Percentiles rank a stretch among this genome's conserved stretches.
These are phyloP conservation scores for Bujurquina vittata DNA, from an alignment of 2,113 vertebrate species.

Conservation along the genomic window DNA sequence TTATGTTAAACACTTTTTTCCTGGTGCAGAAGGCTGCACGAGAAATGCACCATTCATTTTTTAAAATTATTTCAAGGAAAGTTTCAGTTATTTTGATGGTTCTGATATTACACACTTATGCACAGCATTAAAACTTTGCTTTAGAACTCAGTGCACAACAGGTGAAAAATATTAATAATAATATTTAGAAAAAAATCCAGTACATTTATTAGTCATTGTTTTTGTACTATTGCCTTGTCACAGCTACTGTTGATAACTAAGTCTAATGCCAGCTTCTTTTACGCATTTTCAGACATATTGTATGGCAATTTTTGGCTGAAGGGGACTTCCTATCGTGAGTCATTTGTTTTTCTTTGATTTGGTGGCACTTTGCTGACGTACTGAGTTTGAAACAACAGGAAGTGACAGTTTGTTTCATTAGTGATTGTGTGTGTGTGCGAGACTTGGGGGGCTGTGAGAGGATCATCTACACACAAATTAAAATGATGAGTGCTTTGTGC, in stretches of 20 bases:
- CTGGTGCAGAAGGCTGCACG: too few relatives aligned
- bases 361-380: not conserved
- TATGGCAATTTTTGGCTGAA: not conserved
- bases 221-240: not conserved
- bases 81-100: not conserved
- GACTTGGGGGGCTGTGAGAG: not conserved
- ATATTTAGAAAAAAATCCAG: not conserved
- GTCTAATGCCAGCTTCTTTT: not conserved
- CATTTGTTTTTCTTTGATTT: conserved; percentile 9
- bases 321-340: not conserved
- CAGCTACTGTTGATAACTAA: not conserved
- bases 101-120: not conserved
- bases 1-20: too few relatives aligned
- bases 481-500: not conserved
- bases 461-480: not conserved
- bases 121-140: conserved; percentile 18
- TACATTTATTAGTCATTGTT: not conserved
- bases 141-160: not conserved
- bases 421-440: not conserved
- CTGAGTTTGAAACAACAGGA: not conserved
- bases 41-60: too few relatives aligned
- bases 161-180: not conserved
- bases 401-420: conserved; percentile 8
- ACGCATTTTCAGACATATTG: not conserved
- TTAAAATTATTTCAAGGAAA: not conserved